phyloP scores from a whole-genome alignment of 2,888 invertebrate genomes.

The Drosophila aldrichi region DNA sequence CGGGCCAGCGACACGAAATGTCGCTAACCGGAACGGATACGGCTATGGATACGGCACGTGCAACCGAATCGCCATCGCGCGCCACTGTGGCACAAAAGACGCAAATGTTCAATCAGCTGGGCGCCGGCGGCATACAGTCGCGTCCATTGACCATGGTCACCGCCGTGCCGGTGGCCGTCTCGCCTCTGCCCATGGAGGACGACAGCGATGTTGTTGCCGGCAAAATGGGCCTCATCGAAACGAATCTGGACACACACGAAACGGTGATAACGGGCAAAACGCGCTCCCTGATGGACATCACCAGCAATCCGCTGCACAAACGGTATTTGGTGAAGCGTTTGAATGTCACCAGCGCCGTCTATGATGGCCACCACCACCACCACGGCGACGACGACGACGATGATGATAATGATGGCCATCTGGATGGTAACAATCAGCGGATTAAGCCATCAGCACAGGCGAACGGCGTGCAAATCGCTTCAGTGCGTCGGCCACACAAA shows the following conservation, averaged over 20 bases:
- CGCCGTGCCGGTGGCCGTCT: constrained; percentile 58
- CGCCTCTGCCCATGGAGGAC: constrained; percentile 47
- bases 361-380: constrained; percentile 54
- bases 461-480: constrained; percentile 81
- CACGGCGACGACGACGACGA: constrained; percentile 56
- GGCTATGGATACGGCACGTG: constrained; percentile 45
- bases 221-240: constrained; percentile 93
- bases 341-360: constrained; percentile 66
- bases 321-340: constrained; percentile 73
- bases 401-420: constrained; percentile 37
- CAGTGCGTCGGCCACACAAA: constrained; percentile 89
- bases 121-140: constrained; percentile 26
- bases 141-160: constrained; percentile 66
- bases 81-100: constrained; percentile 74
- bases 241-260: constrained; percentile 93
- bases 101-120: constrained; percentile 79
- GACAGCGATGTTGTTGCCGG: constrained; percentile 19
- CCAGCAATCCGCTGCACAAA: constrained; percentile 83
- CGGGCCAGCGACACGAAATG: constrained; percentile 67
- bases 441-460: constrained; percentile 68
- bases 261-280: constrained; percentile 88
- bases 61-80: constrained; percentile 71
- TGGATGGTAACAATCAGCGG: constrained; percentile 54
- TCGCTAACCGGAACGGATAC: constrained; percentile 17
- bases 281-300: constrained; percentile 89